Base-by-base conservation (phyloP, 2,113 vertebrate species). In the Solenodon paradoxus region DNA sequence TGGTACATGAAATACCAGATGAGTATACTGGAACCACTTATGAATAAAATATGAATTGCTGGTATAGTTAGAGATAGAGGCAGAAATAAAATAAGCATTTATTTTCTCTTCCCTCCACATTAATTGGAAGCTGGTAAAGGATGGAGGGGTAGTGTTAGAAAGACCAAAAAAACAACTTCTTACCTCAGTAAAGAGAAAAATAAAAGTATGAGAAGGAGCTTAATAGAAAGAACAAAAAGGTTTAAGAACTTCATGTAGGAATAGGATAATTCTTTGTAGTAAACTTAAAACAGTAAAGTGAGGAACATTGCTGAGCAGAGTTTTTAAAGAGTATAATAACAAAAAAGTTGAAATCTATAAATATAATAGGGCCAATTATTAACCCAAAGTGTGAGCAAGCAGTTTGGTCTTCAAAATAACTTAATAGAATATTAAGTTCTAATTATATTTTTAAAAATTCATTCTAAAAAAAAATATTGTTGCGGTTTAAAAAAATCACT, bases 381-480 rank as follows among this genome's bases (percentile, higher is more conserved):
- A 87, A 47, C 69, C 1, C 20, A 75, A 1, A 66, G 35, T 45
- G 30, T 9, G 5, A 92, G n/a, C 5, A 90, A 94, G 64, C 79
- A 66, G 35, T 53, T 59, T 45, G 17, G 22, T n/a, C 95, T 75
- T 28, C 24, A 24, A 68, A 40, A 92, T 61, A 49, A 5, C 19
- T 86, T 57, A 75, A 71, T n/a, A 78, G 88, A 85, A 87, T 30
- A 59, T 45, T 68, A 79, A 42, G 8, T 59, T 82, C 20, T 71
- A 72, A 87, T 47, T 59, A 78, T 42, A 87, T 66, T 26, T 92
- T 81, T 85, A 55, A 93, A 97, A 90, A 45, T 13, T 85, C n/a
- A 78, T 32, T 13, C 7, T 85, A 90, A 55, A 57, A 4, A 64
- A 89, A 95, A 86, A 64, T 24, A 26, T 12, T 57, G 42, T 85